Percentiles rank a stretch among this genome's conserved stretches.
phyloP scores from a whole-genome alignment of 2,888 invertebrate species.

The Eilema sororculum region DNA sequence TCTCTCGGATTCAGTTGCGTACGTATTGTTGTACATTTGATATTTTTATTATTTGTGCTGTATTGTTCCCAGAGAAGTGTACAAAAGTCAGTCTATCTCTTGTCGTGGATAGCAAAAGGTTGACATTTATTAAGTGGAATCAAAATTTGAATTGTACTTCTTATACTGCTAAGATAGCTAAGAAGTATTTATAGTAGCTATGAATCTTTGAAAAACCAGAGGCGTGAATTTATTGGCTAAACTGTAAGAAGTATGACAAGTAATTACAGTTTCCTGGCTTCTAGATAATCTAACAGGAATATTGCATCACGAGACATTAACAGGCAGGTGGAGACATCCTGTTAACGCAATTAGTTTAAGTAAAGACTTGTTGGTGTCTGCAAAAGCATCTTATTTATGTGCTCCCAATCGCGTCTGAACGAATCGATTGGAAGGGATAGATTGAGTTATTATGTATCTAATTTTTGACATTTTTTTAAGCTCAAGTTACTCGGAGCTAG shows the following conservation, averaged over 20 bases:
- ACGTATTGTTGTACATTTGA: background rate
- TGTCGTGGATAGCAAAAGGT: background rate
- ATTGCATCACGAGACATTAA: background rate
- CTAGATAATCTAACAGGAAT: slow-evolving; percentile 8
- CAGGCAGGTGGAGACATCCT: slow-evolving; percentile 1
- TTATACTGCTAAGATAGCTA: background rate
- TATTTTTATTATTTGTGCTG: background rate
- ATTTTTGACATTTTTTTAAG: too few relatives aligned
- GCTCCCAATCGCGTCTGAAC: background rate
- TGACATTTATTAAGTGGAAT: background rate
- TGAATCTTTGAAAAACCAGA: background rate
- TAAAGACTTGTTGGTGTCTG: slow-evolving; percentile 4
- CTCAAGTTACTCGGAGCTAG: too few relatives aligned
- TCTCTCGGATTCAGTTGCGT: slow-evolving; percentile 1
- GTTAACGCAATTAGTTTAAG: background rate
- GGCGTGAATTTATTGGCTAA: background rate
- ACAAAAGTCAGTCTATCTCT: too few relatives aligned
- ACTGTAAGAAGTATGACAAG: slow-evolving; percentile 1
- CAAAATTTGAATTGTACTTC: too few relatives aligned
- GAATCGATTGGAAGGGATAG: background rate
- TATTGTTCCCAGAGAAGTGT: too few relatives aligned
- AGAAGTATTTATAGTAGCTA: background rate
- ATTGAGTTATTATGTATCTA: background rate
- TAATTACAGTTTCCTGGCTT: slow-evolving; percentile 1
- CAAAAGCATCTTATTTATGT: background rate